Evolutionary conservation across 2,113 vertebrate genomes (phyloP), one percentile per base, ranked within the genome.

Genomic region (Caloenas nicobarica): DNA sequence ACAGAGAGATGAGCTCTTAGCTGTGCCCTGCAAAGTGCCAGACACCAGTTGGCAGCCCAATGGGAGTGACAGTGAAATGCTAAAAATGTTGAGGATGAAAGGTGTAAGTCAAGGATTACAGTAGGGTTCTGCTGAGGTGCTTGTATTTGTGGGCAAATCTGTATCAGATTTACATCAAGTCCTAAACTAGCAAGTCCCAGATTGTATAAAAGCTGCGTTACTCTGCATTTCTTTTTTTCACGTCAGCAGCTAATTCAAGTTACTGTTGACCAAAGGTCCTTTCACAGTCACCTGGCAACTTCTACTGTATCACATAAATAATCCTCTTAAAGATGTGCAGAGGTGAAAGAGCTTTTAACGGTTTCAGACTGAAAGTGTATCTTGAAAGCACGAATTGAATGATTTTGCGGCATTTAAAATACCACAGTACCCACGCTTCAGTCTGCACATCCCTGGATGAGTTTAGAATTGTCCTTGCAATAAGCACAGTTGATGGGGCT

Each of bases 271-370:
- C 84, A 90, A 83, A 84, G 61, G 68, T 89, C 85, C 89, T 96
- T 95, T 95, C 93, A 78, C 60, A 94, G 70, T 80, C 92, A 93
- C 83, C 73, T 91, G 34, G 42, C 87, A 95, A 73, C 83, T 95
- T 91, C 74, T 89, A 65, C 90, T 94, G 83, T 93, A 83, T 95
- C 77, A 38, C 77, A 56, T 81, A 78, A 91, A 91, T 95, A 94
- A 93, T 88, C 57, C 89, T 96, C 62, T 78, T 88, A 81, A 95
- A 91, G 78, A 61, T 79, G 74, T 73, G 86, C 82, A 69, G 69
- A 76, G 44, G 66, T 88, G 62, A 82, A 89, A 82, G 40, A 90
- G 88, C 46, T 76, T 88, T 91, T 77, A 69, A 62, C 1, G 2
- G 4, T 66, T 83, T 80, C 56, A 66, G 62, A 60, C 46, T 70